Base-by-base conservation (phyloP, 2,888 invertebrate genomes). In the Hirtodrosophila trivittata region DNA sequence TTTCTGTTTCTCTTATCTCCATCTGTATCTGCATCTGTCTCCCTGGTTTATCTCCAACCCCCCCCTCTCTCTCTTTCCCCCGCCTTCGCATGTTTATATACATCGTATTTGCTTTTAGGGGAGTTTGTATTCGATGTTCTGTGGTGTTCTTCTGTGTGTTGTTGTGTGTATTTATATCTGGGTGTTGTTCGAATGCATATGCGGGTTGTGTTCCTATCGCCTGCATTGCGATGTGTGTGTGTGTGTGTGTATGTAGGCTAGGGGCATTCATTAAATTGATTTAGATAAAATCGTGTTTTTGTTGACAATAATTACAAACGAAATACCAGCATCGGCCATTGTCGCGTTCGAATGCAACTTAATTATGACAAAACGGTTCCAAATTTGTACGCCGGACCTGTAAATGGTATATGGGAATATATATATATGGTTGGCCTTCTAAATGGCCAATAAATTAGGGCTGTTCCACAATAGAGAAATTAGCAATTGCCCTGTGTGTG, bases 1-100 rank as follows among this genome's bases (percentile, higher is more conserved):
- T 82, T 78, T 84, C 74, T 78, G 70, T 83, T 74, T 76, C 80
- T 74, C 74, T 85, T 80, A 77, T 77, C 78, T 75, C 63, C 35
- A 60, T 54, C 67, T 69, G 50, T 55, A 52, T 51, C 72, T 47
- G 45, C 1, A 25, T 39, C 49, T 38, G 28, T 63, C 38, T 58
- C 1, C 2, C 55, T 33, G 50, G 13, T 33, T 13, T 42, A 13
- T 14, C 30, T 3, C 8, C 13, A 9, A 12, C 35, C 2, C 12
- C n/a, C 14, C 4, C 14, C 12, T 3, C 14, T 38, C 14, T 38
- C 21, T 13, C 25, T 9, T 12, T 32, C 32, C 25, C 13, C 33
- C 10, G 25, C 21, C 16, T 32, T 21, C 18, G 13, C 25, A 33
- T 46, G 9, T 12, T 16, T 50, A 32, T 21, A 18, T 52, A 32